Conservation (phyloP, 2,797 vertebrate genomes). For the Lycodopsis pacificus region DNA sequence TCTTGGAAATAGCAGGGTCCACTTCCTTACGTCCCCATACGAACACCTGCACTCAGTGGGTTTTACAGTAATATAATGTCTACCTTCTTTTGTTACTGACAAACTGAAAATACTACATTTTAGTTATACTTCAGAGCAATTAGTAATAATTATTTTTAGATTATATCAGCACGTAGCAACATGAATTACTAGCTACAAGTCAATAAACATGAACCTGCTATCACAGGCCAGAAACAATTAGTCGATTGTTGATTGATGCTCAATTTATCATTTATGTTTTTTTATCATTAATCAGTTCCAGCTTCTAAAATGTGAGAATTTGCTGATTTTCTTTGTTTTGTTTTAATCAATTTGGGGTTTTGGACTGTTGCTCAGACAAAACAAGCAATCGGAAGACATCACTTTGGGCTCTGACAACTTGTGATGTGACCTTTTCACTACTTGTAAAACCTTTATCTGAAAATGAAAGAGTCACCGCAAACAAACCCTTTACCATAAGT, state of each 20-base stretch:
- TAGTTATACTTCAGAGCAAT: background rate
- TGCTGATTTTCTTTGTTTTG: background rate
- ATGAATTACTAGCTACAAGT: background rate
- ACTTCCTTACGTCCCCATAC: background rate
- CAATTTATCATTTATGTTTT: background rate
- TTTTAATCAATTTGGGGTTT: background rate
- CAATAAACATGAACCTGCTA: background rate
- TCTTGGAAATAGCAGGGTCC: background rate
- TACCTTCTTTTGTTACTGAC: background rate
- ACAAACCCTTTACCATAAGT: slow-evolving; percentile 68
- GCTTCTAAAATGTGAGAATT: background rate
- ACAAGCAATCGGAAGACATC: background rate
- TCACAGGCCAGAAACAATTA: background rate
- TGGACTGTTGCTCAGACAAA: background rate
- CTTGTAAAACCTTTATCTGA: background rate
- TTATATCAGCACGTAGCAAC: background rate
- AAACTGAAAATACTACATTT: background rate
- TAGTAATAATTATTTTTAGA: background rate
- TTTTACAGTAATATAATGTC: background rate
- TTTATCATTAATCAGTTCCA: background rate
- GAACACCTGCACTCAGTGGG: background rate
- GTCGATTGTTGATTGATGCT: background rate
- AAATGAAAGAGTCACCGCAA: background rate
- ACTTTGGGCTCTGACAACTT: background rate
- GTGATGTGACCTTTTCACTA: background rate